Base-by-base conservation (phyloP, 64 coral and sea anemone species). In the Anthopleura sola region DNA sequence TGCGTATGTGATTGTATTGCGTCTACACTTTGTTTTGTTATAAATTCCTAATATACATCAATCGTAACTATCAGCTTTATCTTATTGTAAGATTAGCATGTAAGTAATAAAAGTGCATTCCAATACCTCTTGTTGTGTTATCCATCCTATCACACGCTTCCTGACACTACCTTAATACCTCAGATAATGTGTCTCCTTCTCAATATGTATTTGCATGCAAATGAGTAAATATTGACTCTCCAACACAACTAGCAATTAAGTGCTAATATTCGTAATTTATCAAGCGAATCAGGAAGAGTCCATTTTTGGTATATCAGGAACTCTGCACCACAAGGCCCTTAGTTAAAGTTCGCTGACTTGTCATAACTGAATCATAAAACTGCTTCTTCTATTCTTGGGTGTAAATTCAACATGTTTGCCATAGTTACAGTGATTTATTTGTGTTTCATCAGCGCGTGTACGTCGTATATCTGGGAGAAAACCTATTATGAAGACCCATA, bases 121-220 rank as follows among this genome's bases (percentile, higher is more conserved):
- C n/a, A 16, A 71, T 71, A 4, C 0, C 11, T 71, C 3, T 34
- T 34, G 31, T 34, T 71, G 29, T 34, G 14, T 71, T 33, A 62
- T 6, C n/a, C 66, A 10, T 71, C 11, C 29, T 32, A 29, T 71
- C 29, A 71, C 28, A 33, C 31, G 28, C 29, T 71, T 71, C 66
- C 66, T 71, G 26, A 34, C 29, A 71, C 4, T 28, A 0, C 29
- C 66, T 32, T 71, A n/a, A 32, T 71, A 34, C 66, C 28, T 15
- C 66, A 71, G 66, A 71, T 34, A 71, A 71, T 71, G 66, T 71
- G 66, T 71, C 66, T 71, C 66, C 66, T 13, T 53, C 40, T 44
- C 40, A 26, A 26, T n/a, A 62, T 11, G 2, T 28, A 71, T 71
- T 31, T 14, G 66, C 6, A 71, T 71, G 66, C 66, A 71, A 71